Evolutionary conservation across 2,113 vertebrate genomes (phyloP), one percentile per base, ranked within the genome.

Genomic region (Numenius arquata): DNA sequence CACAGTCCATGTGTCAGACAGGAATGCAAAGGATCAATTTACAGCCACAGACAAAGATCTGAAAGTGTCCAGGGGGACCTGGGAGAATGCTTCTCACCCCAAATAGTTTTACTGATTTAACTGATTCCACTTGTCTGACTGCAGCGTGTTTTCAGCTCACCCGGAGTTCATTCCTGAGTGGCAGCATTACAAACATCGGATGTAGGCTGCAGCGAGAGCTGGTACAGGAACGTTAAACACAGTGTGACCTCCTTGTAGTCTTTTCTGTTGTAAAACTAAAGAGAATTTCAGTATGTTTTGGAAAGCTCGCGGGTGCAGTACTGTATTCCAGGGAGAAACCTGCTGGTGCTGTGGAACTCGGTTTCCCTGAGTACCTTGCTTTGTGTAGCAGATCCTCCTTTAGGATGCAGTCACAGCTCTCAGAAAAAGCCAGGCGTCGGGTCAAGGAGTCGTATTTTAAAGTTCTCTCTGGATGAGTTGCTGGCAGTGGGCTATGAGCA

Each of bases 21-120:
- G 96, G 96, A 97, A 97, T 97, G 97, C 89, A 65, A 80, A 96
- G 95, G 96, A 95, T 97, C 96, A 90, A 96, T 96, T 97, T 97
- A 97, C 96, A 95, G 61, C 67, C 87, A 73, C 84, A 93, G 92
- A 93, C 96, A 92, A 79, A 84, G 95, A 96, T 96, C 92, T 94
- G 89, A 85, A 94, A 91, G 48, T 18, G 87, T 95, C 91, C 65
- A 9, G 81, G 92, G 87, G 74, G 89, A 96, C 70, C 72, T 34
- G 79, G 83, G 85, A 82, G 90, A 90, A 85, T 53, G 77, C 84
- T 95, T 68, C 94, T 95, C 90, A 76, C 89, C 92, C 91, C 78
- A 47, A 45, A 89, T 43, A 91, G 38, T 75, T 88, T 62, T 48
- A 53, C 82, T 48, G 79, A 22, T 81, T 88, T 71, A 73, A 82